Percentiles rank a stretch among this genome's conserved stretches.
phyloP scores from a whole-genome alignment of 2,888 invertebrate species.

The Phalera bucephala region DNA sequence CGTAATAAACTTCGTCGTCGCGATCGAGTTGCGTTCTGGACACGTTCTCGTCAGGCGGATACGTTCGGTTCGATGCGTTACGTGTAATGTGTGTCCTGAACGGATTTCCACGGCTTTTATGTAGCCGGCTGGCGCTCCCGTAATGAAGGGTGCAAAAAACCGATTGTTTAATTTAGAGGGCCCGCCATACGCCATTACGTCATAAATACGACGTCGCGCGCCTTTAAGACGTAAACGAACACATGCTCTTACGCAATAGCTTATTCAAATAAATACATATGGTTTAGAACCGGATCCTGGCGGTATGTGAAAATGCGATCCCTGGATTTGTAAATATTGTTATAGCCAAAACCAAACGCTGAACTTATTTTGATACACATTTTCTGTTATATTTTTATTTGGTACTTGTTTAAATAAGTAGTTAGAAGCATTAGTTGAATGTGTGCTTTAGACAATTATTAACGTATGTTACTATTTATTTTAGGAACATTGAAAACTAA shows the following conservation, averaged over 20 bases:
- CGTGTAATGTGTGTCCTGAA: slow-evolving; percentile 78
- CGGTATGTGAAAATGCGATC: slow-evolving; percentile 64
- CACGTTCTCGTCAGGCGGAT: slow-evolving; percentile 52
- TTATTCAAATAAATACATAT: slow-evolving; percentile 77
- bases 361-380: no score
- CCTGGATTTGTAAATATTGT: slow-evolving; percentile 14
- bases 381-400: no score
- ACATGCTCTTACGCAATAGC: slow-evolving; percentile 71
- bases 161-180: slow-evolving; percentile 74
- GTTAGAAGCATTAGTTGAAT: no score
- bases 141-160: slow-evolving; percentile 81
- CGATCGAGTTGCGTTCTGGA: slow-evolving; percentile 48
- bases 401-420: no score
- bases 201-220: slow-evolving; percentile 67
- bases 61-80: slow-evolving; percentile 74
- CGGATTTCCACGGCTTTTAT: slow-evolving; percentile 78
- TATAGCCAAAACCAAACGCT: neutral
- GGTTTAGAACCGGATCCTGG: slow-evolving; percentile 66
- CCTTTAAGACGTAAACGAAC: slow-evolving; percentile 60
- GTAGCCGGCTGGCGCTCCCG: slow-evolving; percentile 68
- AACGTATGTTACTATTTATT: no score
- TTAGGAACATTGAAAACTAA: no score
- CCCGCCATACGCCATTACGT: slow-evolving; percentile 62
- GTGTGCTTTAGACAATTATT: no score
- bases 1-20: slow-evolving; percentile 18